Evolutionary conservation across 2,797 vertebrate genomes (phyloP), one percentile per base, ranked within the genome.

Genomic region (Salarias fasciatus): DNA sequence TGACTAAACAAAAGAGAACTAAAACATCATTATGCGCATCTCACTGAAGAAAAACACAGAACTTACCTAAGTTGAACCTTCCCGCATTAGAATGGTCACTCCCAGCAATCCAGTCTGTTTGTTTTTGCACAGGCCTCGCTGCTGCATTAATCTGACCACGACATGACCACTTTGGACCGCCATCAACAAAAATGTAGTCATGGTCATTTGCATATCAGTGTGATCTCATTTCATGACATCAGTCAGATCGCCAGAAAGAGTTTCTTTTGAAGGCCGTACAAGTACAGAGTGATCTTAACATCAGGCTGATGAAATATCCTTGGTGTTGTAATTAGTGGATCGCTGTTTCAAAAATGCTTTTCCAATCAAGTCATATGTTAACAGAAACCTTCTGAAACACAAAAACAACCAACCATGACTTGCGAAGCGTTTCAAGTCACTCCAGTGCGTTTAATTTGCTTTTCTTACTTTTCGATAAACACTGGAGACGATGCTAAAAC

Each of bases 201-300:
- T 51, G n/a, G n/a, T 67, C 38, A 74, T 78, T 87, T 84, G 66
- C 56, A 62, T 86, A 75, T 80, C 24, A 55, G 75, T 72, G 45
- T 42, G 80, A 86, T 83, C 46, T 67, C 58, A 83, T 84, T 75
- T 68, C 43, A 49, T 60, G 61, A 75, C 72, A 65, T 82, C 64
- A 62, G 63, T 82, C 62, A 1, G 61, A 52, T 79, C 79, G 75
- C 76, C 30, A n/a, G n/a, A n/a, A 15, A 47, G 5, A 14, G 10
- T 45, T 45, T 28, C 40, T 18, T 15, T 48, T 6, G 35, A 58
- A 30, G 4, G 10, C 40, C 42, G 29, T 15, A 46, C 51, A 45
- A 30, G 29, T 31, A 49, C 29, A 36, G 14, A 43, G 46, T 49
- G 11, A 58, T 13, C 24, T n/a, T n/a, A 53, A 55, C 45, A 52